Evolutionary conservation across 1,140 invertebrate genomes (phyloP).

Genomic region (Tetramorium simillimum): DNA sequence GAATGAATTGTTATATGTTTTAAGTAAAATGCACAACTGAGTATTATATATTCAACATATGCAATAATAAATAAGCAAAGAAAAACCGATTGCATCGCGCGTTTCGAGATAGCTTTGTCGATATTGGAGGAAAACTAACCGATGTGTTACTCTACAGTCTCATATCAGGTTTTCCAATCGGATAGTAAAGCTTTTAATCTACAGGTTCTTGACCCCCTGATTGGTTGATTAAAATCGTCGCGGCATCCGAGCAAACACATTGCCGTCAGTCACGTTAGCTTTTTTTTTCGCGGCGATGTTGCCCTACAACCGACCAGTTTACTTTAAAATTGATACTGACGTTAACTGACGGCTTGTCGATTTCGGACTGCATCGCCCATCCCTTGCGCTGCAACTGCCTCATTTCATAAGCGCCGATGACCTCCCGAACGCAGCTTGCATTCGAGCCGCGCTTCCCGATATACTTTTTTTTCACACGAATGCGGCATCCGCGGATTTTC

Average conservation of each 20-base stretch:
- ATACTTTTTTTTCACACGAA: not conserved
- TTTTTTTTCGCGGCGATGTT: constrained; percentile 22
- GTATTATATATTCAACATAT: not conserved
- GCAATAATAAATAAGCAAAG: not conserved
- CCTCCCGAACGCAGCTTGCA: not conserved
- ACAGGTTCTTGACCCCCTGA: constrained; percentile 44
- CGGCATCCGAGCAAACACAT: constrained; percentile 28
- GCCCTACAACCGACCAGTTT: constrained; percentile 61
- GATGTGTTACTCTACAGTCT: not conserved
- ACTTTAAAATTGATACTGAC: constrained; percentile 71
- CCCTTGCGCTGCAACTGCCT: constrained; percentile 14
- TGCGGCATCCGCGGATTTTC: constrained; percentile 1
- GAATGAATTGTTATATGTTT: not conserved
- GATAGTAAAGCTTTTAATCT: constrained; percentile 16
- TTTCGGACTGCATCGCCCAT: constrained; percentile 41
- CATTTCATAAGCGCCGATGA: constrained; percentile 50
- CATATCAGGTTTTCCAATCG: not conserved
- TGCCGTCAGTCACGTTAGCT: constrained; percentile 54
- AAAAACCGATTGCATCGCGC: not conserved
- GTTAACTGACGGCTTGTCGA: constrained; percentile 72
- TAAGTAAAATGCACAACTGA: not conserved
- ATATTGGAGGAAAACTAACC: not conserved
- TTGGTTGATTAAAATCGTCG: constrained; percentile 55
- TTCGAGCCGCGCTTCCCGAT: not conserved
- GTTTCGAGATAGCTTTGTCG: not conserved